Evolutionary conservation across 2,113 vertebrate species (phyloP).

Genomic region (Oryzias woworae): DNA sequence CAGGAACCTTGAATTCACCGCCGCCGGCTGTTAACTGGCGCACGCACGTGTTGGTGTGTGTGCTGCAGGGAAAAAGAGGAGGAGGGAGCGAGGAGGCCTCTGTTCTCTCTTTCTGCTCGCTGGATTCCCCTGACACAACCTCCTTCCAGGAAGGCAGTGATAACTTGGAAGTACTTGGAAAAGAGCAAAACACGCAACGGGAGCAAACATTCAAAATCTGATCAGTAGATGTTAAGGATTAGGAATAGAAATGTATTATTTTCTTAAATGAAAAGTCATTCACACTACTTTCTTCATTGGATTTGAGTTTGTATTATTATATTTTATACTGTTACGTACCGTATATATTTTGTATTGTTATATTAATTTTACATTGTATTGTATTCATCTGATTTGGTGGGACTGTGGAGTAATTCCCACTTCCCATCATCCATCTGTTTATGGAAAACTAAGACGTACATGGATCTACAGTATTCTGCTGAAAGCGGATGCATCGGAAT

Average conservation of each 20-base stretch:
- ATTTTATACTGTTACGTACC: too few species aligned
- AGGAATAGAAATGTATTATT: not conserved
- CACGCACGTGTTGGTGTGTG: slow-evolving; percentile 10
- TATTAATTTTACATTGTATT: too few species aligned
- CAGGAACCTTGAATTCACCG: slow-evolving; percentile 59
- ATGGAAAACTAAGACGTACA: too few species aligned
- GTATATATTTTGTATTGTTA: too few species aligned
- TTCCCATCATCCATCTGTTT: too few species aligned
- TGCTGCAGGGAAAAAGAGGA: slow-evolving; percentile 1
- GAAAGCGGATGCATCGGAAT: too few species aligned
- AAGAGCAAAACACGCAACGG: slow-evolving; percentile 7
- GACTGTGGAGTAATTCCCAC: too few species aligned
- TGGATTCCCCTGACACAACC: slow-evolving; percentile 11
- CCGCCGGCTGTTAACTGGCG: slow-evolving; percentile 7
- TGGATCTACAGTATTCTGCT: too few species aligned
- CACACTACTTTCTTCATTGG: too few species aligned
- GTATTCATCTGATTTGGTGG: too few species aligned
- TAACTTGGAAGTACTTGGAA: slow-evolving; percentile 32
- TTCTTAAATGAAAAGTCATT: too few species aligned
- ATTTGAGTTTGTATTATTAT: too few species aligned
- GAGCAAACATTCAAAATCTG: slow-evolving; percentile 4
- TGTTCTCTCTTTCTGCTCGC: slow-evolving; percentile 9
- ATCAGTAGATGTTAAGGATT: not conserved
- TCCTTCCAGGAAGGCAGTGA: slow-evolving; percentile 35
- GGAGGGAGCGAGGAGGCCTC: slow-evolving; percentile 3